A percentile compares a stretch with the other conserved stretches of the same genome.
These are phyloP conservation scores for Microcebus murinus DNA, from an alignment of 2,113 vertebrate species.

Conservation along the genomic window DNA sequence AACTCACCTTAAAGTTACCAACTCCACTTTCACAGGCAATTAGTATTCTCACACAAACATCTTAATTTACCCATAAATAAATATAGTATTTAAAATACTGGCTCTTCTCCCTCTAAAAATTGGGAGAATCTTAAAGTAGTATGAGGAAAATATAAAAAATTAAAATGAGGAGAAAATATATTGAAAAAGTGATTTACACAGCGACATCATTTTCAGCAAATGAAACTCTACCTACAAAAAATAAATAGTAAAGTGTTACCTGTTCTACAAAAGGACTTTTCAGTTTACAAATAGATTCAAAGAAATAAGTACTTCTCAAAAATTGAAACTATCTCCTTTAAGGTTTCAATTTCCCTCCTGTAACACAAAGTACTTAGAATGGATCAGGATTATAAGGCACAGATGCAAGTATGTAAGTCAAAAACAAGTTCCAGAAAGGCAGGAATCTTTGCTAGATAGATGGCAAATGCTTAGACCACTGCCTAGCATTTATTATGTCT, in stretches of 20 bases:
- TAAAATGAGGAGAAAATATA: neutral
- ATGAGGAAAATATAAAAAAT: neutral
- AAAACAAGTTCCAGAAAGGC: conserved; percentile 1
- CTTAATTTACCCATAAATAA: conserved; percentile 23
- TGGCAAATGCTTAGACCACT: neutral
- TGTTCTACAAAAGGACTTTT: neutral
- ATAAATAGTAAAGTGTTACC: neutral
- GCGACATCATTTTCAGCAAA: conserved; percentile 27
- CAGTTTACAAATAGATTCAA: neutral
- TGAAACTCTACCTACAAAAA: neutral
- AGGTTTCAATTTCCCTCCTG: neutral
- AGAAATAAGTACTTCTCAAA: neutral
- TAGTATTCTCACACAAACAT: neutral
- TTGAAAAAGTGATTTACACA: neutral
- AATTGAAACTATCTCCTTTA: neutral
- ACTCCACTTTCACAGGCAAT: conserved; percentile 36
- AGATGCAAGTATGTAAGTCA: neutral
- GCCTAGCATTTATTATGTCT: neutral
- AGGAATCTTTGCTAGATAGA: neutral
- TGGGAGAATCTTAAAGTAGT: neutral
- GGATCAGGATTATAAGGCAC: neutral
- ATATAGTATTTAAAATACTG: conserved; percentile 26
- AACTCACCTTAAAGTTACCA: conserved; percentile 27
- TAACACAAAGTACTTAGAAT: neutral
- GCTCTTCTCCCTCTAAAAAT: neutral